phyloP scores from a whole-genome alignment of 2,797 vertebrate genomes.

The Gymnothorax reevesii region DNA sequence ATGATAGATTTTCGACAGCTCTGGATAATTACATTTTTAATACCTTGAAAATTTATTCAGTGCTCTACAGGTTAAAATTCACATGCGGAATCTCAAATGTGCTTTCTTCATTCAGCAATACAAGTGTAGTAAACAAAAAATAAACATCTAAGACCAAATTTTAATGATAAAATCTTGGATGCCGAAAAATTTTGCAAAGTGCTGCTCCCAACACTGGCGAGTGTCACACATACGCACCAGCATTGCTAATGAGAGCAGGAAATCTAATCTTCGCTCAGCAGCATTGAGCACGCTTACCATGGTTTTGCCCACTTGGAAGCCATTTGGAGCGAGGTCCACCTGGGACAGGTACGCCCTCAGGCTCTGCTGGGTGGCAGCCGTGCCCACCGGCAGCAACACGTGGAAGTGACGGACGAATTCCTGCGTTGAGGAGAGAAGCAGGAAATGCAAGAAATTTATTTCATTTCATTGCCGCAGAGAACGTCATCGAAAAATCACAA shows the following conservation, averaged over 20 bases:
- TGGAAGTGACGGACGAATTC: constrained; percentile 92
- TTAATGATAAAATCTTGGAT: too few species aligned
- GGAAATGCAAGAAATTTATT: background rate
- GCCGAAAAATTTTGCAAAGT: too few species aligned
- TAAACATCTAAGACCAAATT: too few species aligned
- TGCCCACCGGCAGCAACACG: constrained; percentile 83
- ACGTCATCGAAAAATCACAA: too few species aligned
- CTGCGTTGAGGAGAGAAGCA: constrained; percentile 61
- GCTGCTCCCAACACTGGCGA: background rate
- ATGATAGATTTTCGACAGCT: too few species aligned
- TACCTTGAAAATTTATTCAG: too few species aligned
- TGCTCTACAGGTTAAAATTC: too few species aligned
- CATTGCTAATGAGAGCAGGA: background rate
- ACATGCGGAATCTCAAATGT: too few species aligned
- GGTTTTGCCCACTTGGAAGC: constrained; percentile 92
- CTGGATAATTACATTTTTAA: too few species aligned
- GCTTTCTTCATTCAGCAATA: too few species aligned
- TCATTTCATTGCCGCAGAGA: too few species aligned
- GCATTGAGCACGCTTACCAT: constrained; percentile 74
- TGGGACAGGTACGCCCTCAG: constrained; percentile 84
- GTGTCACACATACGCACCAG: background rate
- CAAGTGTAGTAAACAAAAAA: too few species aligned
- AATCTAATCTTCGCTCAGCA: background rate
- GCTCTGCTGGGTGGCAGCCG: constrained; percentile 74
- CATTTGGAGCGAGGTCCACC: constrained; percentile 77